phyloP scores from a whole-genome alignment of 2,888 invertebrate species.

The Chymomyza amoena region DNA sequence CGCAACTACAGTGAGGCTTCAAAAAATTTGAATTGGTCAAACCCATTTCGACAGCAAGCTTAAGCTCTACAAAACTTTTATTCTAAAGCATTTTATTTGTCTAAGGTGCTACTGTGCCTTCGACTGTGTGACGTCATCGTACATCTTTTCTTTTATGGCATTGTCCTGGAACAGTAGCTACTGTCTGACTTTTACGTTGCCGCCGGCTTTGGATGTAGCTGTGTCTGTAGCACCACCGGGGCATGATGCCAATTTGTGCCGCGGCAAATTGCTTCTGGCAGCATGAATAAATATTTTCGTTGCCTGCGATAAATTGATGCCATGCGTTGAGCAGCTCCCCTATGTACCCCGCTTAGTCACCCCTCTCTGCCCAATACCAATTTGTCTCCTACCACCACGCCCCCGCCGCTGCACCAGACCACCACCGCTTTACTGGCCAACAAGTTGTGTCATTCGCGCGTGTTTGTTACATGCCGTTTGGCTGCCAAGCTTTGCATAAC shows the following conservation, averaged over 20 bases:
- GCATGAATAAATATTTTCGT: constrained; percentile 34
- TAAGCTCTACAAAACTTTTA: too few species aligned
- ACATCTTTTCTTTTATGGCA: constrained; percentile 2
- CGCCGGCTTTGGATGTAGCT: not conserved
- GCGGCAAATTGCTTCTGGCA: constrained; percentile 30
- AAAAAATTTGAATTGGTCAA: too few species aligned
- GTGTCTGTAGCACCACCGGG: not conserved
- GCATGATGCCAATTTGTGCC: constrained; percentile 34
- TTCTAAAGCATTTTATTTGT: too few species aligned
- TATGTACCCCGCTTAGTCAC: not conserved
- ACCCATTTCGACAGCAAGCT: too few species aligned
- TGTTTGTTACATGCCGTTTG: constrained; percentile 21
- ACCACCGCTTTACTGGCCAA: not conserved
- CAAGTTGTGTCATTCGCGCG: constrained; percentile 8
- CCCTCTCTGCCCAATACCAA: not conserved
- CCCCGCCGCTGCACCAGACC: not conserved
- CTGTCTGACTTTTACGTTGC: not conserved
- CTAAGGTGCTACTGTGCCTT: too few species aligned
- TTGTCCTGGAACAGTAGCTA: not conserved
- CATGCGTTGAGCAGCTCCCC: not conserved
- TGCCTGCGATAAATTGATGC: constrained; percentile 28
- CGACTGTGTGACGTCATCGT: not conserved
- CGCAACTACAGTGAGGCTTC: too few species aligned
- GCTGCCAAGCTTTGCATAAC: constrained; percentile 22
- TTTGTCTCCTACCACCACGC: not conserved